Conservation (phyloP, 2,113 vertebrate species). For the Austrofundulus limnaeus region DNA sequence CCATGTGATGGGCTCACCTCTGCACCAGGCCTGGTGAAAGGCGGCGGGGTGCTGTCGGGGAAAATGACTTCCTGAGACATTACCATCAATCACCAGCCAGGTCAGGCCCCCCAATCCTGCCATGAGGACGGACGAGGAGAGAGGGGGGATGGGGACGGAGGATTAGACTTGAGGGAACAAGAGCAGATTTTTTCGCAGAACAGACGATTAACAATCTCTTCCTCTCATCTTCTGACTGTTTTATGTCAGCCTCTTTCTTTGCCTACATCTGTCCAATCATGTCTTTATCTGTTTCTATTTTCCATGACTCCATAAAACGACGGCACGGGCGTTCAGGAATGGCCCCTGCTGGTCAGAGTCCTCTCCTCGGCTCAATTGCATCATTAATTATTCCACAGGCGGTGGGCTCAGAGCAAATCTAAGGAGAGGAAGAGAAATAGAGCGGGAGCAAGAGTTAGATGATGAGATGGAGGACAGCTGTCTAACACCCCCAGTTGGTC, state of each 20-base stretch:
- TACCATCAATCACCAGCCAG: conserved; percentile 78
- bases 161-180: conserved; percentile 60
- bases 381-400: conserved; percentile 86
- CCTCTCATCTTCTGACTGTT: conserved; percentile 59
- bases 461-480: conserved; percentile 74
- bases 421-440: conserved; percentile 67
- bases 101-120: conserved; percentile 65
- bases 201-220: conserved; percentile 65
- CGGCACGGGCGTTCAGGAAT: conserved; percentile 66
- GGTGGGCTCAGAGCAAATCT: conserved; percentile 60
- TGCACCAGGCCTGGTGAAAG: conserved; percentile 77
- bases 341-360: conserved; percentile 80
- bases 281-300: conserved; percentile 65
- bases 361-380: conserved; percentile 81
- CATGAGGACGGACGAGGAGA: conserved; percentile 61
- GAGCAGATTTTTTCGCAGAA: conserved; percentile 51
- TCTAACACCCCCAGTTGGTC: conserved; percentile 69
- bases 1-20: conserved; percentile 76
- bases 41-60: conserved; percentile 75
- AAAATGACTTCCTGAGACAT: conserved; percentile 85
- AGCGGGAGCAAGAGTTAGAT: conserved; percentile 69
- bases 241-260: conserved; percentile 64
- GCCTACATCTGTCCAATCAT: conserved; percentile 63
- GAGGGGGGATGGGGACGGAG: conserved; percentile 59
- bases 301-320: conserved; percentile 59